Base-by-base conservation (phyloP, 2,888 invertebrate genomes). In the Notocelia uddmanniana region DNA sequence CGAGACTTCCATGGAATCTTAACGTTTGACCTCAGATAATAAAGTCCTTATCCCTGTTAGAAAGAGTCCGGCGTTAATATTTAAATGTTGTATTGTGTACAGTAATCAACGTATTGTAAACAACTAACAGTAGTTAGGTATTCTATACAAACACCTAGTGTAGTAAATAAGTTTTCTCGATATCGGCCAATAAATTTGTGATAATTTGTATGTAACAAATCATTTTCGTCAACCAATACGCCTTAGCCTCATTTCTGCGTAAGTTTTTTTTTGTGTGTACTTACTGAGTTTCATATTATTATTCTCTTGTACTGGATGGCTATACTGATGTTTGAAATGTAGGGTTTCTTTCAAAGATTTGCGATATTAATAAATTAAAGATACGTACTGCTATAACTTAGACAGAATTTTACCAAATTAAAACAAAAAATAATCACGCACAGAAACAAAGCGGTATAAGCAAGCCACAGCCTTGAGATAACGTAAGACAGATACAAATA, bases 401-500 rank as follows among this genome's bases (percentile, higher is more conserved):
- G 0, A 15, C n/a, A 9, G n/a, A 34, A 21, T 13, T 21, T 59
- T 41, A 45, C 23, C 21, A 18, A n/a, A 15, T 50, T 18, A 37
- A 52, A 57, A 10, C 82, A 82, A 69, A 80, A 73, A 77, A 54
- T 73, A 70, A 60, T 31, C 2, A 59, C 48, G 63, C 59, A 34
- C 57, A 68, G 76, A 75, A 74, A 73, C 69, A 75, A 66, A 78
- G 74, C 72, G 75, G 37, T 69, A 73, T 64, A 74, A 74, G 76
- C 74, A 75, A 66, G 57, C 74, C 63, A 73, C 68, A 73, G 76
- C 79, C 79, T 81, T 78, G 80, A 83, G 83, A 83, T 86, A 85
- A 79, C 77, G 74, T 78, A 75, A 84, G 79, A 75, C 79, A 68
- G 76, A 76, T 66, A 80, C 81, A 86, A 85, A 85, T 78, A 85